Percentiles rank a stretch among this genome's conserved stretches.
phyloP scores from a whole-genome alignment of 1,140 invertebrate genomes.

The Cydia strobilella region DNA sequence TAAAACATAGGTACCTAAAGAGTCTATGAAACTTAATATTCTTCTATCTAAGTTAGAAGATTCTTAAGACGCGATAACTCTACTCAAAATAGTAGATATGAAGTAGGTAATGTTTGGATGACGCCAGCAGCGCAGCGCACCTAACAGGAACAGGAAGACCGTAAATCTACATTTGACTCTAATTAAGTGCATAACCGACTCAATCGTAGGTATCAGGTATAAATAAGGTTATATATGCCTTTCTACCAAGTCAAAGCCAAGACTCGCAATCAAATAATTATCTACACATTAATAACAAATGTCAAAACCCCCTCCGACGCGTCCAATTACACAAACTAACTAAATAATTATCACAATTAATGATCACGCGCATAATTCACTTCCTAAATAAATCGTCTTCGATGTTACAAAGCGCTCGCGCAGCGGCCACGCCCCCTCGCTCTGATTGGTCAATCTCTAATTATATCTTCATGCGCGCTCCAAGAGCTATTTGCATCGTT shows the following conservation, averaged over 20 bases:
- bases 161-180: conserved; percentile 9
- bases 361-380: conserved; percentile 69
- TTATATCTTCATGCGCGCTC: conserved; percentile 66
- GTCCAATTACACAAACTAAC: conserved; percentile 73
- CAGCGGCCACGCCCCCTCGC: conserved; percentile 61
- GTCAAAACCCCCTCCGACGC: conserved; percentile 56
- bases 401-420: conserved; percentile 56
- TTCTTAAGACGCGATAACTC: too few relatives aligned
- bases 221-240: too few relatives aligned
- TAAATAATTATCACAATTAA: conserved; percentile 79
- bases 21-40: too few relatives aligned
- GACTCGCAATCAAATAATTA: not conserved
- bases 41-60: too few relatives aligned
- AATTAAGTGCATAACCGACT: not conserved
- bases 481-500: conserved; percentile 75
- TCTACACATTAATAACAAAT: conserved; percentile 36
- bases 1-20: too few relatives aligned
- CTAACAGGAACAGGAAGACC: not conserved
- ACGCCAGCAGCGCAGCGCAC: not conserved
- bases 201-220: not conserved
- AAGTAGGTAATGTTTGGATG: too few relatives aligned
- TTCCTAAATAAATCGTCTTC: conserved; percentile 69
- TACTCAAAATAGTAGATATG: too few relatives aligned
- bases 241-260: not conserved
- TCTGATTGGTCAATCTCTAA: conserved; percentile 72